A percentile compares a stretch with the other conserved stretches of the same genome.
Evolutionary conservation across 2,888 invertebrate species (phyloP).

Genomic region (Andrena haemorrhoa): DNA sequence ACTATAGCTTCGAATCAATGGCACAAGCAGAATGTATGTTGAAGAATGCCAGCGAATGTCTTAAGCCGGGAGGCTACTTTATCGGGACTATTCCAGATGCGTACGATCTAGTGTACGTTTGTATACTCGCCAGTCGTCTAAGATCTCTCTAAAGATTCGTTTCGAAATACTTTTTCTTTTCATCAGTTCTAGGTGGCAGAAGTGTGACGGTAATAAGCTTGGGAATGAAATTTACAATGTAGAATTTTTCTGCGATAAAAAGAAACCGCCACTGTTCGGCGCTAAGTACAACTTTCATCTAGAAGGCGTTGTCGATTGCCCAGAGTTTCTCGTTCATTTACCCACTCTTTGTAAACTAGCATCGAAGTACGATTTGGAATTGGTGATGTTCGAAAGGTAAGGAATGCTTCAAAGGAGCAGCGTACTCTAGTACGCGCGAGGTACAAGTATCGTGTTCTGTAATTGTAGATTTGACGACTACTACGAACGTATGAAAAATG

Average conservation of each 20-base stretch:
- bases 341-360: slow-evolving; percentile 92
- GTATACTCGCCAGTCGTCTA: not conserved
- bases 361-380: slow-evolving; percentile 89
- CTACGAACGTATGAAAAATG: slow-evolving; percentile 88
- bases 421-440: not conserved
- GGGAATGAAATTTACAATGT: slow-evolving; percentile 93
- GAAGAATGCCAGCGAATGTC: slow-evolving; percentile 95
- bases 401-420: not conserved
- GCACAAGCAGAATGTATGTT: slow-evolving; percentile 96
- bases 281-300: slow-evolving; percentile 98
- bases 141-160: not conserved
- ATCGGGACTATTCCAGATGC: slow-evolving; percentile 99
- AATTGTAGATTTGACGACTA: slow-evolving; percentile 90
- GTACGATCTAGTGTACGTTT: slow-evolving; percentile 93
- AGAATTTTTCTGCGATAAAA: slow-evolving; percentile 88
- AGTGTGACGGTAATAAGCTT: slow-evolving; percentile 87
- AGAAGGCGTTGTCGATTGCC: slow-evolving; percentile 98
- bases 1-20: slow-evolving; percentile 97
- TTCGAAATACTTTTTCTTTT: slow-evolving; percentile 9
- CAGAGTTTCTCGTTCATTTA: slow-evolving; percentile 98
- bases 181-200: slow-evolving; percentile 86
- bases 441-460: not conserved
- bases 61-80: slow-evolving; percentile 96
- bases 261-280: slow-evolving; percentile 94
- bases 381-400: slow-evolving; percentile 88